Base-by-base conservation (phyloP, 2,888 invertebrate genomes). In the Drosophila mayaguana region DNA sequence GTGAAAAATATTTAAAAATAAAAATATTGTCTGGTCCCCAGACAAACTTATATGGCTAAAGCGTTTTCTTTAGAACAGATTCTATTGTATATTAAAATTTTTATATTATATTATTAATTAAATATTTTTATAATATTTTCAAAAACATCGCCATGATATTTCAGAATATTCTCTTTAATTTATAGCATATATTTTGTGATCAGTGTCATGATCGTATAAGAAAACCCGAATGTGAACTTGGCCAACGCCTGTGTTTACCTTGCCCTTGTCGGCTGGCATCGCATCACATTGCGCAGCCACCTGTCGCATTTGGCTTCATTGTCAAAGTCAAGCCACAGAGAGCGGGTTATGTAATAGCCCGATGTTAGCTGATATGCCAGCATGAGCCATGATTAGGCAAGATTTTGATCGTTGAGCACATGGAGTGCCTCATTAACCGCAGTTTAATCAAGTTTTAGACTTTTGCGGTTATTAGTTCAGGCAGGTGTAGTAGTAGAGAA, bases 391-490 rank as follows among this genome's bases (percentile, higher is more conserved):
- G 53, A 54, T 34, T 50, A 48, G 46, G 12, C 11, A 28, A 20
- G 46, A 32, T 48, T 48, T 50, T n/a, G 40, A 54, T 42, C 40
- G 28, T 12, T 20, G 43, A 20, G 56, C 16, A 16, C 45, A 25
- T 45, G 53, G 66, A 46, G 69, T 69, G 77, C 74, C 86, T 80
- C 89, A 86, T 89, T 86, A 88, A 87, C 86, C 86, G 82, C 86
- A 89, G 89, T 63, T 86, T 86, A 89, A 87, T 84, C 89, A 80
- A 76, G 76, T 76, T 76, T 75, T 84, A 72, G 74, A 68, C 77
- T 63, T 73, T 68, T 81, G 86, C 60, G 88, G 85, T 78, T 88
- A 88, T 87, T 87, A 89, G 88, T 82, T 87, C 85, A 74, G 63
- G 67, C 69, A 88, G 63, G 55, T 62, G 50, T 40, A 45, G 55